Evolutionary conservation across 2,888 invertebrate genomes (phyloP), one percentile per base, ranked within the genome.

Genomic region (Lingula anatina): DNA sequence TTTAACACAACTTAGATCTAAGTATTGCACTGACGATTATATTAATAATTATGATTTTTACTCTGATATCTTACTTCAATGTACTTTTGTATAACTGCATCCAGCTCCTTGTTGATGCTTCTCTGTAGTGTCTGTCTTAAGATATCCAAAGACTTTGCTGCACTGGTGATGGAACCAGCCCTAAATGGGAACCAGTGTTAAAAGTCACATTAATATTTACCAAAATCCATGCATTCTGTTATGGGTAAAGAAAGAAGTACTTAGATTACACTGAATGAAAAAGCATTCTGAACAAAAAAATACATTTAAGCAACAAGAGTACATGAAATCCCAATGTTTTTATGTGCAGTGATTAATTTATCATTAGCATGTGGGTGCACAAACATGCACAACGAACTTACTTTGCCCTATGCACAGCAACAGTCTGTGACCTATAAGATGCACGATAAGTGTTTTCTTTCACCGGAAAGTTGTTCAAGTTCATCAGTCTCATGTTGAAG

Each of bases 31-130:
- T n/a, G n/a, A n/a, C n/a, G n/a, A n/a, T n/a, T n/a, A n/a, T n/a
- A n/a, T n/a, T n/a, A n/a, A n/a, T n/a, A n/a, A n/a, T n/a, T n/a
- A n/a, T n/a, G n/a, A n/a, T n/a, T n/a, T n/a, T n/a, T n/a, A n/a
- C n/a, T n/a, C n/a, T n/a, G n/a, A n/a, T n/a, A n/a, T 53, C 73
- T 64, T 71, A 87, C 88, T 77, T 88, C 86, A 52, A 88, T 78
- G 77, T 89, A 89, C 68, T 86, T 86, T 64, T 85, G 85, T 53
- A 89, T 83, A 44, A 89, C 84, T 73, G 83, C 82, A 77, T 87
- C 85, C 64, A 89, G 86, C 67, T 89, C 89, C 68, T 85, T 84
- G 62, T 88, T 88, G 36, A 89, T 86, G 43, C 84, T 83, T 54
- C 84, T 84, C 76, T 89, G 89, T 66, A 89, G 79, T 60, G 87